These are phyloP conservation scores for Mormyrops boulengeri DNA, from an alignment of 2,797 vertebrate genomes.

Conservation along the genomic window DNA sequence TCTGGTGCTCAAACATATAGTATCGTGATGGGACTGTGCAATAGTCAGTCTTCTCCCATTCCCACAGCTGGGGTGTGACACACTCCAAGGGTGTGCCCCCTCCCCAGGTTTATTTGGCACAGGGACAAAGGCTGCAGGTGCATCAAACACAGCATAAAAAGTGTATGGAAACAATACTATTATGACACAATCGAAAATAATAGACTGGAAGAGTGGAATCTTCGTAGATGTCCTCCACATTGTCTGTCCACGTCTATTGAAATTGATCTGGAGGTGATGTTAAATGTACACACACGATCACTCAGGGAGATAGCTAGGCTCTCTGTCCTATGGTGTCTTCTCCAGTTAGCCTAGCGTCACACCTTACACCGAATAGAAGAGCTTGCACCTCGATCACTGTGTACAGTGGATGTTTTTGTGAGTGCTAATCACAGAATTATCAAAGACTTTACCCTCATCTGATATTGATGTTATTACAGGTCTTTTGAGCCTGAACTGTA, in stretches of 20 bases:
- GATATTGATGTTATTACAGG: slow-evolving; percentile 51
- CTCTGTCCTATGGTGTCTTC: slow-evolving; percentile 59
- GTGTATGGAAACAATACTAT: slow-evolving; percentile 29
- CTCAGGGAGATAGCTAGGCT: slow-evolving; percentile 74
- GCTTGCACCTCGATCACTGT: slow-evolving; percentile 77
- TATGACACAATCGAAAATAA: slow-evolving; percentile 23
- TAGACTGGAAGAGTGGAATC: slow-evolving; percentile 51
- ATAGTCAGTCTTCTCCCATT: slow-evolving; percentile 57
- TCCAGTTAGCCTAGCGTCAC: slow-evolving; percentile 57
- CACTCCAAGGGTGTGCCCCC: slow-evolving; percentile 25
- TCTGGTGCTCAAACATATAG: slow-evolving; percentile 47
- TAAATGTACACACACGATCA: slow-evolving; percentile 45
- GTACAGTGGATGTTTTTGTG: slow-evolving; percentile 72
- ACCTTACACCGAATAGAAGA: slow-evolving; percentile 61
- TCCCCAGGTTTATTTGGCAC: slow-evolving; percentile 45
- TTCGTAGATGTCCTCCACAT: slow-evolving; percentile 26
- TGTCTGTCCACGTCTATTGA: slow-evolving; percentile 11
- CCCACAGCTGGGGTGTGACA: slow-evolving; percentile 38
- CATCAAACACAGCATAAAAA: slow-evolving; percentile 34
- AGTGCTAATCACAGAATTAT: slow-evolving; percentile 73
- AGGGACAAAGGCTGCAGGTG: slow-evolving; percentile 37
- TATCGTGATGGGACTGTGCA: slow-evolving; percentile 64
- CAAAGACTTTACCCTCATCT: slow-evolving; percentile 61
- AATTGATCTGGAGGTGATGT: slow-evolving; percentile 38
- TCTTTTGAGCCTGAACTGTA: slow-evolving; percentile 51